These are phyloP conservation scores for Tragelaphus strepsiceros DNA, from an alignment of 2,113 vertebrate genomes.

Conservation along the genomic window DNA sequence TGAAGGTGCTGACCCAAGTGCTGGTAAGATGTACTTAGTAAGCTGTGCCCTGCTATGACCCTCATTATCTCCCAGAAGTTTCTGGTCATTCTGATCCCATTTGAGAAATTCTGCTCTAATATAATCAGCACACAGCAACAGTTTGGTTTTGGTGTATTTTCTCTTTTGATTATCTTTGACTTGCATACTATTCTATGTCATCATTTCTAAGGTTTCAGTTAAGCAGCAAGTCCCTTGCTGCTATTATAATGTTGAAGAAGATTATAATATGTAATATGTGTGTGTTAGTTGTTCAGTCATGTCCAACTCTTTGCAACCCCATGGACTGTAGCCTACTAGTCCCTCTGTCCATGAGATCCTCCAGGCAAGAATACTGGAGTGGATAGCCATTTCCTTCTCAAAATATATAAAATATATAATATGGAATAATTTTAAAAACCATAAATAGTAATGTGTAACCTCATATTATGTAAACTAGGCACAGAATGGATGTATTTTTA, in stretches of 20 bases:
- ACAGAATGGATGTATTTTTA: not conserved
- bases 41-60: not conserved
- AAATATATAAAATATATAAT: not conserved
- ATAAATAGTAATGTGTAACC: not conserved
- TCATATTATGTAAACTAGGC: not conserved
- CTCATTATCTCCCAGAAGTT: not conserved
- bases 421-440: not conserved
- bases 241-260: constrained; percentile 10
- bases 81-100: not conserved
- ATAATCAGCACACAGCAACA: not conserved
- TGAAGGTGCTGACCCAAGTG: not conserved
- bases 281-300: not conserved
- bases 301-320: not conserved
- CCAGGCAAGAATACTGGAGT: not conserved
- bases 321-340: not conserved
- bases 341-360: not conserved
- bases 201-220: constrained; percentile 1
- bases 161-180: not conserved
- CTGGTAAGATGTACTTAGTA: not conserved
- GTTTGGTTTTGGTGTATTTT: not conserved
- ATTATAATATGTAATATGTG: not conserved
- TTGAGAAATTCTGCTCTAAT: not conserved
- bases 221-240: not conserved
- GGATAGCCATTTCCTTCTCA: not conserved
- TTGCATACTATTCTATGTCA: not conserved